Conservation (phyloP, 1,140 invertebrate genomes). For the Eulimnadia texana region DNA sequence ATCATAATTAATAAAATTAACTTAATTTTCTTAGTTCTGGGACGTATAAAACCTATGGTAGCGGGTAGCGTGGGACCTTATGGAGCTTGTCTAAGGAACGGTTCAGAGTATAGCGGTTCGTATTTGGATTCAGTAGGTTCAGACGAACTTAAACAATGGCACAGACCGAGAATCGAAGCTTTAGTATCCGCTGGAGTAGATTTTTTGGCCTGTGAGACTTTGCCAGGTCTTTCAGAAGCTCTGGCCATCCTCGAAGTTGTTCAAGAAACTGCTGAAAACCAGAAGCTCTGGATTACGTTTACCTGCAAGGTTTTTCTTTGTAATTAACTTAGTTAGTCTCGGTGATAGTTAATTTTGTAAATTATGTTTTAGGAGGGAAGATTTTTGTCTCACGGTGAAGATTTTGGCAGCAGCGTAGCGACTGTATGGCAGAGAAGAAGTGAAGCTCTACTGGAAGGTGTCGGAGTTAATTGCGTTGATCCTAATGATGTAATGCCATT, state of each 20-base stretch:
- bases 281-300: slow-evolving; percentile 70
- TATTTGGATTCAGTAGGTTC: slow-evolving; percentile 53
- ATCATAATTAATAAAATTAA: neutral
- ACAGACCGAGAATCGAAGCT: slow-evolving; percentile 55
- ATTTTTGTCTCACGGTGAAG: slow-evolving; percentile 55
- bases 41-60: slow-evolving; percentile 35
- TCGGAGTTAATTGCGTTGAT: slow-evolving; percentile 71
- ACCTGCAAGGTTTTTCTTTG: slow-evolving; percentile 53
- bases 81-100: slow-evolving; percentile 69
- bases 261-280: slow-evolving; percentile 45
- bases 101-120: slow-evolving; percentile 74
- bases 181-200: slow-evolving; percentile 63
- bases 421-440: slow-evolving; percentile 45
- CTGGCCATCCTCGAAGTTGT: slow-evolving; percentile 60
- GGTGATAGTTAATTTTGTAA: neutral
- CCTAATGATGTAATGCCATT: slow-evolving; percentile 40
- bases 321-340: too few species aligned
- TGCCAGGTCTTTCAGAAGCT: slow-evolving; percentile 68
- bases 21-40: neutral
- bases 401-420: slow-evolving; percentile 43
- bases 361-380: slow-evolving; percentile 37
- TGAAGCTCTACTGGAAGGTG: slow-evolving; percentile 51
- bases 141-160: slow-evolving; percentile 60
- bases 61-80: slow-evolving; percentile 81
- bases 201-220: slow-evolving; percentile 73